Base-by-base conservation (phyloP, 2,113 vertebrate genomes). In the Erpornis zantholeuca region DNA sequence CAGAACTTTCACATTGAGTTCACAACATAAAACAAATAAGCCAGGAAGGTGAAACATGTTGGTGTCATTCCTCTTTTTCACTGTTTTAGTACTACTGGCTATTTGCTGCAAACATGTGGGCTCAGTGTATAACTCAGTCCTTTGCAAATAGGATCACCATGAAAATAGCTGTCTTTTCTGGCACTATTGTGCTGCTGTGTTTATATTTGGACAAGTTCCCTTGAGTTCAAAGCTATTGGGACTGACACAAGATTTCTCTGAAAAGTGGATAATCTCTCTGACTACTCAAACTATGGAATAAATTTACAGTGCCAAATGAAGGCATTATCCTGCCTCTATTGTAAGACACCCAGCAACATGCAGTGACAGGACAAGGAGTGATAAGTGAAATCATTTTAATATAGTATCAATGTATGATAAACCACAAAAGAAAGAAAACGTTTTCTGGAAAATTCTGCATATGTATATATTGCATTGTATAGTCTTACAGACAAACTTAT, bases 401-500 rank as follows among this genome's bases (percentile, higher is more conserved):
- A 87, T 81, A 88, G 76, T 93, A 95, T 94, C 95, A 95, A 97
- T 97, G 98, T 81, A 94, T 89, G 84, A 96, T 83, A 95, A 96
- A 95, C 90, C 93, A 97, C 84, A 96, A 97, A 94, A 97, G 96
- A 87, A 92, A 94, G 92, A 88, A 92, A 96, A 95, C 15, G 5
- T 80, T 97, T 97, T 97, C 94, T 97, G 97, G 97, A 98, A 98
- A 98, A 98, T 98, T 98, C 98, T 98, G 98, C 97, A 96, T 98
- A 98, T 98, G 97, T 98, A 97, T 96, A 94, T 97, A 97, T 98
- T 98, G 98, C 97, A 97, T 98, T 96, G 96, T 98, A 97, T 96
- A 97, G 97, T 98, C 97, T 98, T 98, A 98, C 98, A 98, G 98
- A 98, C 98, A 98, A 98, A 98, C 98, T 96, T 98, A 98, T 98